A percentile compares a stretch with the other conserved stretches of the same genome.
Conservation (phyloP, 2,888 invertebrate species). For the Chouioia cunea region DNA sequence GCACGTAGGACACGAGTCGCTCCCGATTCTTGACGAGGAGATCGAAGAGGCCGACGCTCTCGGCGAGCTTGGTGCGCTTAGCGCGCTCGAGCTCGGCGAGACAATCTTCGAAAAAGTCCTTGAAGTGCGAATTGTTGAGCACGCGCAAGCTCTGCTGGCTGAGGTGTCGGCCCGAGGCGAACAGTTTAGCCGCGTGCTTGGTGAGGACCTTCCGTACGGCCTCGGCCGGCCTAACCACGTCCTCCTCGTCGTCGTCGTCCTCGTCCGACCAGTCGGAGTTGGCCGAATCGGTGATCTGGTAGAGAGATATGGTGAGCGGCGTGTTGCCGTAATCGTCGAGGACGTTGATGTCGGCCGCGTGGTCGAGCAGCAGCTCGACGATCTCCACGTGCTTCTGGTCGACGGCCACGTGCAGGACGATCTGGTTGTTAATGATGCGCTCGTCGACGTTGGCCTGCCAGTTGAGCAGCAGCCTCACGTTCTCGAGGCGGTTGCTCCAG, state of each 20-base stretch:
- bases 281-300: constrained; percentile 6
- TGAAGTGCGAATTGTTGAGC: constrained; percentile 13
- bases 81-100: constrained; percentile 14
- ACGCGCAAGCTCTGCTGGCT: constrained; percentile 15
- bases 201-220: constrained; percentile 9
- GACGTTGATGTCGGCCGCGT: constrained; percentile 27
- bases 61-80: neutral
- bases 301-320: constrained; percentile 22
- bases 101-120: constrained; percentile 20
- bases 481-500: constrained; percentile 23
- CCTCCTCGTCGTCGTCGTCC: neutral
- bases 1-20: neutral
- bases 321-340: constrained; percentile 35
- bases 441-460: constrained; percentile 16
- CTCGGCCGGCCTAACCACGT: constrained; percentile 4
- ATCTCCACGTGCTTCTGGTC: constrained; percentile 18
- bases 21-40: neutral
- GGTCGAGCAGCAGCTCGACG: constrained; percentile 18
- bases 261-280: constrained; percentile 11
- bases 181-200: constrained; percentile 20
- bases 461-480: constrained; percentile 23
- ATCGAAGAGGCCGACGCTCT: neutral
- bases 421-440: constrained; percentile 30
- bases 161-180: neutral
- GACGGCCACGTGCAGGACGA: constrained; percentile 34